Percentiles rank a stretch among this genome's conserved stretches.
These are phyloP conservation scores for Poliocrania exsul DNA, from an alignment of 2,797 vertebrate genomes.

Conservation along the genomic window DNA sequence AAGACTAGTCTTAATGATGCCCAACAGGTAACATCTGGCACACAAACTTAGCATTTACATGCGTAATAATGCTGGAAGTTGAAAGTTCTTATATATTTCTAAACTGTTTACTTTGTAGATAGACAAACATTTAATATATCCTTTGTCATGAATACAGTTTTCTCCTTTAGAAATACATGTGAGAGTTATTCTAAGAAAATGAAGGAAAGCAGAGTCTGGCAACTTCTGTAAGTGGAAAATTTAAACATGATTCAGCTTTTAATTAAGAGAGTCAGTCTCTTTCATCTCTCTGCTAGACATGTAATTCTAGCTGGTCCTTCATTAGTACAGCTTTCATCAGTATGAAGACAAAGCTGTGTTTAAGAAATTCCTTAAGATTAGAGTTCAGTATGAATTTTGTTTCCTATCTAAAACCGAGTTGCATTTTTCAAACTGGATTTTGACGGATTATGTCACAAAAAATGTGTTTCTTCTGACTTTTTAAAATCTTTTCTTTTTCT, in stretches of 20 bases:
- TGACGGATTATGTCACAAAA: neutral
- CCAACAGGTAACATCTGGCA: neutral
- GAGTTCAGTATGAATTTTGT: constrained; percentile 4
- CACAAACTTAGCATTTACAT: neutral
- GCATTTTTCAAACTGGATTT: neutral
- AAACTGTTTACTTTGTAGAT: neutral
- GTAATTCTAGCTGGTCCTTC: constrained; percentile 57
- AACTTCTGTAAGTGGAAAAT: constrained; percentile 30
- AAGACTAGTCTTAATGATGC: neutral
- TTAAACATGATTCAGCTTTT: constrained; percentile 40
- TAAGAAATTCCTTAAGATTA: constrained; percentile 54
- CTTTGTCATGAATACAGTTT: neutral
- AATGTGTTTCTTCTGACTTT: neutral
- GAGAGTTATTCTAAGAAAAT: neutral
- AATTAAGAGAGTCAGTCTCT: constrained; percentile 43
- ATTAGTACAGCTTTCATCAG: constrained; percentile 60
- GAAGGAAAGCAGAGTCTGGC: constrained; percentile 12
- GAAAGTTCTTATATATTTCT: neutral
- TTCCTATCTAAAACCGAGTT: neutral
- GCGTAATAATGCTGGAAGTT: neutral
- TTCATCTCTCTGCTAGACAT: constrained; percentile 35
- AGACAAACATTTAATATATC: neutral
- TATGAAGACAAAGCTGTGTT: constrained; percentile 47
- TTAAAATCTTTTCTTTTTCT: neutral
- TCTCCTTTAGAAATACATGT: neutral